Conservation (phyloP, 2,888 invertebrate species). For the Rotaria sp. region DNA sequence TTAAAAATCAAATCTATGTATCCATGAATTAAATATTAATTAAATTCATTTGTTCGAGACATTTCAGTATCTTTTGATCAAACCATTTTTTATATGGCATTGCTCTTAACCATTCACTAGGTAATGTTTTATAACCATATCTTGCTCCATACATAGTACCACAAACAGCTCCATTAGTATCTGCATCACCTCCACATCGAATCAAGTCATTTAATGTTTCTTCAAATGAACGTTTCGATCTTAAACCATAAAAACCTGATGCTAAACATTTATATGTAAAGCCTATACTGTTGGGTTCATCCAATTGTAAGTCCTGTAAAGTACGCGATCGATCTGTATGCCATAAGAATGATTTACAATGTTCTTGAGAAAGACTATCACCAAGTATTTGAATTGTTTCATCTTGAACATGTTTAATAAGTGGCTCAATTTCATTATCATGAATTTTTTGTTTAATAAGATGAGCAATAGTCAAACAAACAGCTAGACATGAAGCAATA, state of each 20-base stretch:
- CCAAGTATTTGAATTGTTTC: not conserved
- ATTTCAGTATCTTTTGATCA: not conserved
- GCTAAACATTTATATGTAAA: constrained; percentile 51
- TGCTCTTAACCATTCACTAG: not conserved
- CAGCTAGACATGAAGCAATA: constrained; percentile 44
- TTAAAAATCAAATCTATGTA: not conserved
- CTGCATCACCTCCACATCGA: constrained; percentile 21
- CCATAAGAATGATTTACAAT: not conserved
- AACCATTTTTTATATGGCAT: constrained; percentile 22
- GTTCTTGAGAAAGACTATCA: not conserved
- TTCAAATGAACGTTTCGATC: constrained; percentile 34
- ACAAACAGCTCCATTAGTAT: constrained; percentile 15
- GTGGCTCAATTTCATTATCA: not conserved
- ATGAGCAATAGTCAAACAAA: not conserved
- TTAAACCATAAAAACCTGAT: constrained; percentile 51
- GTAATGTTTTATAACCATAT: not conserved
- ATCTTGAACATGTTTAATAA: not conserved
- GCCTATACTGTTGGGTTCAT: constrained; percentile 45
- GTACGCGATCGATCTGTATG: constrained; percentile 30
- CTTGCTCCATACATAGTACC: not conserved
- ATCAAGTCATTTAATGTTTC: not conserved
- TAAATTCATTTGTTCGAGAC: not conserved
- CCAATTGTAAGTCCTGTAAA: constrained; percentile 47
- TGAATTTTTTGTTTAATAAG: not conserved
- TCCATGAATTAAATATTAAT: not conserved